A percentile compares a stretch with the other conserved stretches of the same genome.
These are phyloP conservation scores for Ramphastos sulfuratus DNA, from an alignment of 2,113 vertebrate species.

Conservation along the genomic window DNA sequence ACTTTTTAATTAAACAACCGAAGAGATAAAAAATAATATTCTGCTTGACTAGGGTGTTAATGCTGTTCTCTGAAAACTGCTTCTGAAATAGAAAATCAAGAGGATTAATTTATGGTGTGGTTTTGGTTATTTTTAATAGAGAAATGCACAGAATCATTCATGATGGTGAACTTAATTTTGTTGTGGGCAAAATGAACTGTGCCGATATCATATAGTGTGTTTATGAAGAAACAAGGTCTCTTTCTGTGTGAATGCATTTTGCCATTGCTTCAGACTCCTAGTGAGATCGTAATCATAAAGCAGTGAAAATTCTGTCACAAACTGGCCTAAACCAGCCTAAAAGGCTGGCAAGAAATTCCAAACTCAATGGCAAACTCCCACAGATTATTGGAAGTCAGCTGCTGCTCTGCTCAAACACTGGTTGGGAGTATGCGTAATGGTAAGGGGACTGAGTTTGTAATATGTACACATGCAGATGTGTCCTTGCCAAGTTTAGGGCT, in stretches of 20 bases:
- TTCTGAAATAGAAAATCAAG: neutral
- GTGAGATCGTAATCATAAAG: slow-evolving; percentile 70
- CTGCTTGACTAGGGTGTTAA: neutral
- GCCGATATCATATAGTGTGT: slow-evolving; percentile 29
- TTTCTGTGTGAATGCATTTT: slow-evolving; percentile 69
- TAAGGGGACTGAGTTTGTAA: slow-evolving; percentile 1
- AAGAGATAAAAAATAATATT: slow-evolving; percentile 20
- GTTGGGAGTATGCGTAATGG: neutral
- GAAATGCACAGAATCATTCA: neutral
- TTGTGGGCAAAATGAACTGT: neutral
- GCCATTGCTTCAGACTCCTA: slow-evolving; percentile 61
- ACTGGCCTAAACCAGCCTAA: slow-evolving; percentile 60
- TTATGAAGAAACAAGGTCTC: slow-evolving; percentile 53
- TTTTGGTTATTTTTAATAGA: neutral
- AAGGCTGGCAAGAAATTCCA: slow-evolving; percentile 65
- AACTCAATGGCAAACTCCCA: slow-evolving; percentile 73
- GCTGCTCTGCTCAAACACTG: slow-evolving; percentile 64
- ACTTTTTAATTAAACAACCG: slow-evolving; percentile 51
- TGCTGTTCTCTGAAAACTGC: neutral
- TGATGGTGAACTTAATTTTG: neutral
- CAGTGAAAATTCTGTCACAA: slow-evolving; percentile 66
- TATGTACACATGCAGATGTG: neutral
- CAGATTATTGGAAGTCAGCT: slow-evolving; percentile 75
- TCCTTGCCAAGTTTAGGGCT: neutral
- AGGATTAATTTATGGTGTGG: neutral